These are phyloP conservation scores for Epistrophella euchroma DNA, from an alignment of 2,888 invertebrate species.

Conservation along the genomic window DNA sequence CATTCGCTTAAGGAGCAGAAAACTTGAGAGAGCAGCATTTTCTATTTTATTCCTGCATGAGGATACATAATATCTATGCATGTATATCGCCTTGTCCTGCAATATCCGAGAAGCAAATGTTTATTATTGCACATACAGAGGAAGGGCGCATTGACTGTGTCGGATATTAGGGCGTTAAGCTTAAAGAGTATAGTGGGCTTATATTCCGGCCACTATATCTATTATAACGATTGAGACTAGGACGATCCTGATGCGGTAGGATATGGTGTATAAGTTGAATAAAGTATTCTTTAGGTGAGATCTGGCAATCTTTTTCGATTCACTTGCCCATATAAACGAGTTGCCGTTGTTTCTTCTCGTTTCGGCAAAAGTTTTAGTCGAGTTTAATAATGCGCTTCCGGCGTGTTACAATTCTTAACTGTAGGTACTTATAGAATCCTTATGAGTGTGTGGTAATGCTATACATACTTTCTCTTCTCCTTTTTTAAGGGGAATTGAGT, in stretches of 20 bases:
- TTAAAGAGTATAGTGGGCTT: conserved; percentile 40
- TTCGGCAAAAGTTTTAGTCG: conserved; percentile 29
- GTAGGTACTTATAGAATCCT: conserved; percentile 21
- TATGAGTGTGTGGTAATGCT: conserved; percentile 1
- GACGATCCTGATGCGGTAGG: conserved; percentile 40
- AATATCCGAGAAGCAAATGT: conserved; percentile 68
- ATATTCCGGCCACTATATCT: conserved; percentile 47
- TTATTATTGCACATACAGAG: conserved; percentile 66
- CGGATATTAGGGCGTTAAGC: conserved; percentile 71
- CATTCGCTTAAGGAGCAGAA: not conserved
- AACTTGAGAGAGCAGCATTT: conserved; percentile 37
- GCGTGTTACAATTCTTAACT: conserved; percentile 63
- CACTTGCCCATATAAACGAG: conserved; percentile 40
- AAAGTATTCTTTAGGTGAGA: conserved; percentile 68
- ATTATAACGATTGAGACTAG: conserved; percentile 23
- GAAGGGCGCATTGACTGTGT: conserved; percentile 52
- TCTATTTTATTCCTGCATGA: conserved; percentile 1
- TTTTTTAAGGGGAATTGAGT: not conserved
- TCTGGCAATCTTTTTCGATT: conserved; percentile 69
- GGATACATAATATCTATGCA: not conserved
- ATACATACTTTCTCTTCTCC: not conserved
- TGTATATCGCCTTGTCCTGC: conserved; percentile 39
- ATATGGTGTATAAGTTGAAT: conserved; percentile 58
- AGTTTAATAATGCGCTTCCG: conserved; percentile 70
- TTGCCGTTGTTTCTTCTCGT: not conserved